Percentiles rank a stretch among this genome's conserved stretches.
These are phyloP conservation scores for Drosophila seclusa DNA, from an alignment of 2,888 invertebrate species.

Conservation along the genomic window DNA sequence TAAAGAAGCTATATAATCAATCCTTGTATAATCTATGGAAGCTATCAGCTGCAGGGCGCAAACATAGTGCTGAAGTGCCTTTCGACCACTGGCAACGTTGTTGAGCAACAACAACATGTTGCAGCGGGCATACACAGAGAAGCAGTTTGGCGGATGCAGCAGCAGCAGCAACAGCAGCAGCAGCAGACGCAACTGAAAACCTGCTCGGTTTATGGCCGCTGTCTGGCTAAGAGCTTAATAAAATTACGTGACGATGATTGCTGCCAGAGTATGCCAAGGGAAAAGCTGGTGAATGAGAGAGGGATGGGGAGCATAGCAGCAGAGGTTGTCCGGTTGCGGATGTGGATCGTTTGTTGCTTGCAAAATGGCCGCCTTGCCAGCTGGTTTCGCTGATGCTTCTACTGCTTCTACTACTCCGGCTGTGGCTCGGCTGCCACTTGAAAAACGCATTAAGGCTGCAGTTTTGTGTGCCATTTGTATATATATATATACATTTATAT, in stretches of 20 bases:
- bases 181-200: slow-evolving; percentile 22
- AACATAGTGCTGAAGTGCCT: slow-evolving; percentile 27
- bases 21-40: slow-evolving; percentile 9
- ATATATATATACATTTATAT: slow-evolving; percentile 38
- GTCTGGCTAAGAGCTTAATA: slow-evolving; percentile 72
- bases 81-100: slow-evolving; percentile 22
- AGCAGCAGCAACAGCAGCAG: not conserved
- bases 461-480: slow-evolving; percentile 69
- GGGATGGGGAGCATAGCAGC: not conserved
- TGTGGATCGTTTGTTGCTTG: slow-evolving; percentile 57
- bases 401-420: slow-evolving; percentile 20
- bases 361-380: slow-evolving; percentile 59
- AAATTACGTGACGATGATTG: slow-evolving; percentile 81
- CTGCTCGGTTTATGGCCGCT: slow-evolving; percentile 41
- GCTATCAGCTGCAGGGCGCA: slow-evolving; percentile 13
- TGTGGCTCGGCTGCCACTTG: slow-evolving; percentile 67
- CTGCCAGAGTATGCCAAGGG: slow-evolving; percentile 35
- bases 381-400: slow-evolving; percentile 39
- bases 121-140: slow-evolving; percentile 43
- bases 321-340: slow-evolving; percentile 42
- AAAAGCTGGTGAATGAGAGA: not conserved
- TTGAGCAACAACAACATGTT: slow-evolving; percentile 38
- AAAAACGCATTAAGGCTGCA: slow-evolving; percentile 77
- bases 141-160: not conserved
- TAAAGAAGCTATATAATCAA: not conserved